These are phyloP conservation scores for Hycleus phaleratus DNA, from an alignment of 1,140 invertebrate genomes.

Conservation along the genomic window DNA sequence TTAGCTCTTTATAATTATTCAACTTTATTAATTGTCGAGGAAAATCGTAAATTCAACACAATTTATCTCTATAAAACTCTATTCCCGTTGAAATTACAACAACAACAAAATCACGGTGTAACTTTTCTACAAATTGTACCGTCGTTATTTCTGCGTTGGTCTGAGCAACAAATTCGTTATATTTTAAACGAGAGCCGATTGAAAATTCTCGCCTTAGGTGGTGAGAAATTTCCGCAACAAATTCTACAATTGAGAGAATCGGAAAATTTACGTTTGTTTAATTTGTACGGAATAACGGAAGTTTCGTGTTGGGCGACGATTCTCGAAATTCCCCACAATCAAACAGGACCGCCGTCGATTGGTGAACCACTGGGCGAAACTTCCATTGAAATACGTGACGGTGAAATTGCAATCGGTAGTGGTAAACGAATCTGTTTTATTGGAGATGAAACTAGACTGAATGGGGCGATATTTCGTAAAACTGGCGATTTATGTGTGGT, in stretches of 20 bases:
- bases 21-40: slow-evolving; percentile 55
- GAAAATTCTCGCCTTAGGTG: slow-evolving; percentile 53
- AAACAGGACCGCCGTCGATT: slow-evolving; percentile 42
- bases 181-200: slow-evolving; percentile 51
- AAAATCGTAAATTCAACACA: slow-evolving; percentile 44
- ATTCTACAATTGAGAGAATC: slow-evolving; percentile 14
- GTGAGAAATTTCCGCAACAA: slow-evolving; percentile 49
- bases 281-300: slow-evolving; percentile 78
- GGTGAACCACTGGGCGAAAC: slow-evolving; percentile 57
- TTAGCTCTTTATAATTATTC: slow-evolving; percentile 54
- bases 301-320: slow-evolving; percentile 75
- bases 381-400: slow-evolving; percentile 46
- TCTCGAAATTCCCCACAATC: slow-evolving; percentile 42
- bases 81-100: slow-evolving; percentile 30
- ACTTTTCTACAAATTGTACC: slow-evolving; percentile 73
- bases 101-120: slow-evolving; percentile 41
- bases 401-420: slow-evolving; percentile 46
- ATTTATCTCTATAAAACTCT: slow-evolving; percentile 43
- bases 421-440: slow-evolving; percentile 53
- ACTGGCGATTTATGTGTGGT: slow-evolving; percentile 61
- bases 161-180: slow-evolving; percentile 45
- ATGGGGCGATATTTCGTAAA: slow-evolving; percentile 45
- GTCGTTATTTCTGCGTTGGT: slow-evolving; percentile 57
- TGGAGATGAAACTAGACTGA: slow-evolving; percentile 44
- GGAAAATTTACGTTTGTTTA: slow-evolving; percentile 48